phyloP scores from a whole-genome alignment of 2,113 vertebrate genomes.

The Tragelaphus strepsiceros region DNA sequence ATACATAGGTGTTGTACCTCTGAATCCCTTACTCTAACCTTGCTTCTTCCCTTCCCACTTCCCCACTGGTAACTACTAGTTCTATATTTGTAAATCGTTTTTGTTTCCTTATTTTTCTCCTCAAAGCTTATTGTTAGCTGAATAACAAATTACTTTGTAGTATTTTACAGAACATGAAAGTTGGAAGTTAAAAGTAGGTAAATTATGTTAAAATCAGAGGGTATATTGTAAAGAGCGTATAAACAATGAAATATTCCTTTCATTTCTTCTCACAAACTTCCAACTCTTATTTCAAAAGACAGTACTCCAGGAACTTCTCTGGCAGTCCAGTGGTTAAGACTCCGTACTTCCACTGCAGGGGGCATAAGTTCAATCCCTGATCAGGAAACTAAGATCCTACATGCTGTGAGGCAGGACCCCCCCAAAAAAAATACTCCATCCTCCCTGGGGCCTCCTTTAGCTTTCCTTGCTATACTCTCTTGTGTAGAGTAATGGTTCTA shows the following conservation, averaged over 20 bases:
- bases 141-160: not conserved
- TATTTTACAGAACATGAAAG: not conserved
- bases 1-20: not conserved
- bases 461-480: not conserved
- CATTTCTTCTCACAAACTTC: not conserved
- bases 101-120: not conserved
- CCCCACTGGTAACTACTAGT: not conserved
- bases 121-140: not conserved
- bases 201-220: not conserved
- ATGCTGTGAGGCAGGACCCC: not conserved
- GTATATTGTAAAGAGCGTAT: not conserved
- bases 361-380: not conserved
- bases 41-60: not conserved
- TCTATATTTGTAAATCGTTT: not conserved
- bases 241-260: not conserved
- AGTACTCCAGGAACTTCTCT: not conserved
- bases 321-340: not conserved
- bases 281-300: not conserved
- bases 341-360: not conserved
- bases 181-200: not conserved
- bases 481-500: not conserved
- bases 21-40: not conserved
- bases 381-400: not conserved
- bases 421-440: not conserved
- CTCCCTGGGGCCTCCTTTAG: not conserved